Evolutionary conservation across 1,140 invertebrate species (phyloP).

Genomic region (Drosophila trapezifrons): DNA sequence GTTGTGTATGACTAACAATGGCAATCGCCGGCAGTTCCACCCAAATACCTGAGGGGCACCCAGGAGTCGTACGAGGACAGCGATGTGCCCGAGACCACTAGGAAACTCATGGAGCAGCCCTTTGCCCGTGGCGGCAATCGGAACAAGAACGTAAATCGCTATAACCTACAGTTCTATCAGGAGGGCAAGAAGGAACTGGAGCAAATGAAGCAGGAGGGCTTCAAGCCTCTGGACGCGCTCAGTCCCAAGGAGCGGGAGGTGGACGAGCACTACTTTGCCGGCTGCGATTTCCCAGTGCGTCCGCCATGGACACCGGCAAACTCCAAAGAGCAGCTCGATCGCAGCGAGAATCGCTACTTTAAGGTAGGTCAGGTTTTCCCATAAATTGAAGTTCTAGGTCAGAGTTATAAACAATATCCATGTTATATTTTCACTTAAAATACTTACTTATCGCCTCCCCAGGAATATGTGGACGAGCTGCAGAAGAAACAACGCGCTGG

Average conservation of each 20-base stretch:
- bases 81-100: constrained; percentile 84
- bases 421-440: neutral
- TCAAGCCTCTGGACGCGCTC: constrained; percentile 86
- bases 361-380: constrained; percentile 85
- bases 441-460: neutral
- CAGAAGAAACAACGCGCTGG: constrained; percentile 83
- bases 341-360: constrained; percentile 91
- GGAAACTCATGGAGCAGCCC: constrained; percentile 84
- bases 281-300: constrained; percentile 92
- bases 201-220: constrained; percentile 87
- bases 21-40: constrained; percentile 43
- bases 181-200: constrained; percentile 89
- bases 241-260: constrained; percentile 88
- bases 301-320: constrained; percentile 92
- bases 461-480: constrained; percentile 85
- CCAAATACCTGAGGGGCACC: constrained; percentile 55
- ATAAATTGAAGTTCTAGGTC: neutral
- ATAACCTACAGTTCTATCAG: constrained; percentile 90
- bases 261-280: constrained; percentile 87
- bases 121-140: constrained; percentile 55
- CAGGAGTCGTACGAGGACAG: constrained; percentile 76
- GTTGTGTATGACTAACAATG: constrained; percentile 28
- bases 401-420: too few relatives aligned
- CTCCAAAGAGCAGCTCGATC: constrained; percentile 89
- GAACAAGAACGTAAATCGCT: constrained; percentile 85